Evolutionary conservation across 2,888 invertebrate species (phyloP).

Genomic region (Andrena dorsata): DNA sequence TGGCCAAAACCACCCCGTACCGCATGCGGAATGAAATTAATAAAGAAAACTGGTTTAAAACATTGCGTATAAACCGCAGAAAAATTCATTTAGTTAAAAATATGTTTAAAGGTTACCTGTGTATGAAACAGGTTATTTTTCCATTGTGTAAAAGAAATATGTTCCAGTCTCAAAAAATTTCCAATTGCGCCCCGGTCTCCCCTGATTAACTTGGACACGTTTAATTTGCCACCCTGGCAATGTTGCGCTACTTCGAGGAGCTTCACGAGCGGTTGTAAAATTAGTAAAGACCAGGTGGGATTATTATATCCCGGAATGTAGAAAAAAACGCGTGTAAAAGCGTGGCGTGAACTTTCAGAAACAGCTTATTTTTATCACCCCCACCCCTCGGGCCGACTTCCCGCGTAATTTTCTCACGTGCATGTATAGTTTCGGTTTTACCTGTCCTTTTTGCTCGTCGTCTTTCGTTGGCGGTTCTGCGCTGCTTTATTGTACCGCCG

Average conservation of each 20-base stretch:
- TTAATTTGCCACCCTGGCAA: too few species aligned
- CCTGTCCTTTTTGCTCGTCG: constrained; percentile 51
- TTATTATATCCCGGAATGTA: not conserved
- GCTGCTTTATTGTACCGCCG: constrained; percentile 60
- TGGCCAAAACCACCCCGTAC: too few species aligned
- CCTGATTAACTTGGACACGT: too few species aligned
- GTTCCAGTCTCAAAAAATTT: too few species aligned
- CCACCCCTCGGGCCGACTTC: constrained; percentile 19
- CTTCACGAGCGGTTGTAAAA: not conserved
- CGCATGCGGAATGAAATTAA: too few species aligned
- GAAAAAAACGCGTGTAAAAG: not conserved
- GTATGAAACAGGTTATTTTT: too few species aligned
- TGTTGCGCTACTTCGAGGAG: not conserved
- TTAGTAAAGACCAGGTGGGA: constrained; percentile 3
- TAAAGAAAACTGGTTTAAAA: too few species aligned
- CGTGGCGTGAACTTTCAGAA: constrained; percentile 40
- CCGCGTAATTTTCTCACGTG: constrained; percentile 62
- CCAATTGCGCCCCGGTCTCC: too few species aligned
- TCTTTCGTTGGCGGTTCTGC: constrained; percentile 44
- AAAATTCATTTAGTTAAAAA: too few species aligned
- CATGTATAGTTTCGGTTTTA: constrained; percentile 54
- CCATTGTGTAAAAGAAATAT: too few species aligned
- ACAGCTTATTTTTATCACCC: constrained; percentile 47
- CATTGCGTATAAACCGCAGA: too few species aligned
- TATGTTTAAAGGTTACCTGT: too few species aligned